phyloP scores from a whole-genome alignment of 2,113 vertebrate species.

The Heteronetta atricapilla region DNA sequence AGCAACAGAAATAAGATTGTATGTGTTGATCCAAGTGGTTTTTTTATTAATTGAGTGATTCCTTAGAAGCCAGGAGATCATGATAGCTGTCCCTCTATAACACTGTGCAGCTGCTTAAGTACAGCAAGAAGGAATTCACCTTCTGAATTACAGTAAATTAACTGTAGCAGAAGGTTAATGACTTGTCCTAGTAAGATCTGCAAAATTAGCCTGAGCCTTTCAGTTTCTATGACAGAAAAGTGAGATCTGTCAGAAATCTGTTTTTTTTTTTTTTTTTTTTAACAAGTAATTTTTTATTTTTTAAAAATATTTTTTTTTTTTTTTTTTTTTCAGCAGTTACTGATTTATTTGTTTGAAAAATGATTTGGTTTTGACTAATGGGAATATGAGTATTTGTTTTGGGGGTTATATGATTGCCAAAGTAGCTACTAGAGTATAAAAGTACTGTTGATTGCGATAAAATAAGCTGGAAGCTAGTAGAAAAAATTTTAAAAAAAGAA shows the following conservation, averaged over 20 bases:
- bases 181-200: neutral
- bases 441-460: neutral
- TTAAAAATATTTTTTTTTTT: too few species aligned
- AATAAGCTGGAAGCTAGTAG: neutral
- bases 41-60: neutral
- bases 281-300: too few species aligned
- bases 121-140: neutral
- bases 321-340: neutral
- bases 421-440: neutral
- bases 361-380: neutral
- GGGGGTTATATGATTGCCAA: neutral
- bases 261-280: too few species aligned
- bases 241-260: neutral
- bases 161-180: neutral
- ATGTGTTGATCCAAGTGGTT: neutral
- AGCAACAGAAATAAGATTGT: neutral
- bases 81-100: neutral
- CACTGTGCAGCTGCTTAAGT: neutral
- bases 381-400: neutral
- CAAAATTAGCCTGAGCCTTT: neutral
- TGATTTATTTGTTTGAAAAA: neutral
- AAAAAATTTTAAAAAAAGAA: too few species aligned
- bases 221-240: neutral
- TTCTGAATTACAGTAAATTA: neutral
- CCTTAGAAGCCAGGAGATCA: neutral